A percentile compares a stretch with the other conserved stretches of the same genome.
phyloP scores from a whole-genome alignment of 2,113 vertebrate genomes.

The Ammodytes dubius region DNA sequence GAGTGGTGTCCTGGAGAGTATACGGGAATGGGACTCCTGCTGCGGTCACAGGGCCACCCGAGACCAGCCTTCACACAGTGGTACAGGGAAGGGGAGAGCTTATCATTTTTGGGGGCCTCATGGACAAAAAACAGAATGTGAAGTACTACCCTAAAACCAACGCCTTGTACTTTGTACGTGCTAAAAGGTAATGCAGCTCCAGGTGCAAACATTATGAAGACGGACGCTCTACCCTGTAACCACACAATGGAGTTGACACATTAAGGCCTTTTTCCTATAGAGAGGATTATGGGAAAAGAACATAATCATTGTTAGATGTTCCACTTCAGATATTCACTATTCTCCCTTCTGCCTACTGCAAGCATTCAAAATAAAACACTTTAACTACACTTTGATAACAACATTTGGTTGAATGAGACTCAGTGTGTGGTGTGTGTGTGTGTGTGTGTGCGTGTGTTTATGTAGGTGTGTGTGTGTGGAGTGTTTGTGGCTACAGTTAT shows the following conservation, averaged over 20 bases:
- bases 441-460: conserved; percentile 5
- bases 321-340: conserved; percentile 71
- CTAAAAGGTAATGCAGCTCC: conserved; percentile 93
- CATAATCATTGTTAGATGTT: conserved; percentile 75
- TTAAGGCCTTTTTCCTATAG: conserved; percentile 76
- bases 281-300: conserved; percentile 66
- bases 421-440: conserved; percentile 14
- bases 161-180: conserved; percentile 99
- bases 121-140: conserved; percentile 99
- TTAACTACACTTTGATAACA: conserved; percentile 78
- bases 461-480: not conserved
- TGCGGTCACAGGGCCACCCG: conserved; percentile 93
- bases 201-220: conserved; percentile 26
- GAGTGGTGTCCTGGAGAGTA: conserved; percentile 93
- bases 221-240: conserved; percentile 48
- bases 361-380: conserved; percentile 71
- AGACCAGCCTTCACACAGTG: conserved; percentile 98
- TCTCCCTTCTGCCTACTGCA: conserved; percentile 72
- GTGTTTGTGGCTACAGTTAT: conserved; percentile 34
- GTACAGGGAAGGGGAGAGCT: conserved; percentile 97
- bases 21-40: conserved; percentile 86
- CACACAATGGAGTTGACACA: conserved; percentile 75
- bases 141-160: conserved; percentile 99
- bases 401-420: conserved; percentile 59
- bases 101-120: conserved; percentile 97